Evolutionary conservation across 2,113 vertebrate species (phyloP), one percentile per base, ranked within the genome.

Genomic region (Hippocampus comes): DNA sequence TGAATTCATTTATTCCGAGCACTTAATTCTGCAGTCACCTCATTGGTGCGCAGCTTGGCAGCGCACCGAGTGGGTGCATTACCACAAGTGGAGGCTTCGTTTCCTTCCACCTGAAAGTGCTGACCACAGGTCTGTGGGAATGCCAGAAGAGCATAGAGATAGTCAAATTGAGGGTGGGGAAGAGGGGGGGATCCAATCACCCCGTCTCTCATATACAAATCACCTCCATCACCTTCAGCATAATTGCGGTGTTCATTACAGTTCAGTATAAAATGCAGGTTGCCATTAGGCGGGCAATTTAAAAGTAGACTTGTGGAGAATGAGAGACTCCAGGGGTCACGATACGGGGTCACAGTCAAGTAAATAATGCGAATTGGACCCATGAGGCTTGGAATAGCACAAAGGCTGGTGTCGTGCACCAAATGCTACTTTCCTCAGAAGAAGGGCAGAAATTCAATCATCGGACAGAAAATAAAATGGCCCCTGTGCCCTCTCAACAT

Each of bases 1-100:
- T 89, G 88, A 92, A 93, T 92, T 86, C 84, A 89, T 91, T 92
- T 91, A 86, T 91, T 90, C 90, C 84, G 78, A 91, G 89, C 89
- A 87, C 89, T 91, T 91, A 87, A 92, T 91, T 91, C 80, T 83
- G 84, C 46, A 88, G 82, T 85, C 87, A 85, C 87, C 89, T 88
- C 81, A 79, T 82, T 78, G 82, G 74, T 74, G 78, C 68, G 27
- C 23, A 43, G 77, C 82, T 79, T 72, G 78, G 79, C 81, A 72
- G 87, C 60, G 74, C 83, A 81, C 69, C 72, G 78, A 92, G 86
- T 85, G 88, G 79, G 72, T 78, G 80, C 83, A 81, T 90, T 87
- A 87, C 79, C 83, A 82, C 80, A 79, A 89, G 91, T 88, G 81
- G 78, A 81, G 79, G 73, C 77, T 84, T 73, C 74, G 81, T 73